These are phyloP conservation scores for Halisarca cf. caerulea DNA, from an alignment of 37 sponge, comb jelly and placozoan genomes.

Conservation along the genomic window DNA sequence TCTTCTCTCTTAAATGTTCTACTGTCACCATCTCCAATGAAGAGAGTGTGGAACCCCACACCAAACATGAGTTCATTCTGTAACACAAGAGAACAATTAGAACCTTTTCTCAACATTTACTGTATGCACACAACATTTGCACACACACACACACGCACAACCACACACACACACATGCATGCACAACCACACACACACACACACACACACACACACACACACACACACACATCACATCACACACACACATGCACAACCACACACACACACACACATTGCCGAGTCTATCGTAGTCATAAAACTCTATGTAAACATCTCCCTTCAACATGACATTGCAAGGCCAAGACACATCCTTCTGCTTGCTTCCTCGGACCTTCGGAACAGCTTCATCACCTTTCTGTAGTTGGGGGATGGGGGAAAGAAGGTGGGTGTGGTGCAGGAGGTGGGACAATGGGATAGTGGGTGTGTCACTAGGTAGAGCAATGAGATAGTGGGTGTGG, in stretches of 20 bases:
- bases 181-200: too few species aligned
- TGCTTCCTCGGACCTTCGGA: slow-evolving; percentile 7
- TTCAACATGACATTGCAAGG: not conserved
- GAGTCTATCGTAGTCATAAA: slow-evolving; percentile 36
- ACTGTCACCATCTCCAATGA: slow-evolving; percentile 14
- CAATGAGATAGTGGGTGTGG: too few species aligned
- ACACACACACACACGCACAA: too few species aligned
- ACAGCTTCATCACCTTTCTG: slow-evolving; percentile 44
- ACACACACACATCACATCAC: not conserved
- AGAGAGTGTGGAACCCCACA: slow-evolving; percentile 24
- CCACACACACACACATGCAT: too few species aligned
- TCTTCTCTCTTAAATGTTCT: slow-evolving; percentile 18
- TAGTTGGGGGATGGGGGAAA: not conserved
- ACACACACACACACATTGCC: slow-evolving; percentile 21
- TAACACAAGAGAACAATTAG: not conserved
- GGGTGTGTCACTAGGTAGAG: too few species aligned
- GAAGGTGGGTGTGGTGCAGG: not conserved
- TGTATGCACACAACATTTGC: too few species aligned
- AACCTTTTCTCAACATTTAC: too few species aligned
- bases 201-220: not conserved
- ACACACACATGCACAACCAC: not conserved
- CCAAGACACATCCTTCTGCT: slow-evolving; percentile 2
- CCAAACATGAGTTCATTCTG: slow-evolving; percentile 37
- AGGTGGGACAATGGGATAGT: not conserved
- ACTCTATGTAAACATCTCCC: slow-evolving; percentile 39